phyloP scores from a whole-genome alignment of 2,113 vertebrate genomes.

The Etia nguti region DNA sequence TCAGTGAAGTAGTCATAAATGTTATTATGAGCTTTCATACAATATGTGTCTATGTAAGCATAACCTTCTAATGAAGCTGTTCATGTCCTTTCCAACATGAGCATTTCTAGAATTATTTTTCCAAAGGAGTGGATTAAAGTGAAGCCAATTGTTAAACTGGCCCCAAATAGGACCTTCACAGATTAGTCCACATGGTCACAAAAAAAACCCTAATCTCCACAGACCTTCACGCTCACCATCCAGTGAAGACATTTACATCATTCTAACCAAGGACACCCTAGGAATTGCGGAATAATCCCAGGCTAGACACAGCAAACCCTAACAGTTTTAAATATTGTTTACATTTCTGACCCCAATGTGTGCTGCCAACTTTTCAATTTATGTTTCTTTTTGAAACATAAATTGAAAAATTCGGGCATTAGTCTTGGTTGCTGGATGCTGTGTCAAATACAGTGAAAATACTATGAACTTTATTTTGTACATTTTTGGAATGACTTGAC shows the following conservation, averaged over 20 bases:
- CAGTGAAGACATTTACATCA: background rate
- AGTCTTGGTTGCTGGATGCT: background rate
- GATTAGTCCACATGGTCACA: background rate
- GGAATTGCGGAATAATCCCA: too few species aligned
- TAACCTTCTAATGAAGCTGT: background rate
- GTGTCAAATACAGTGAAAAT: background rate
- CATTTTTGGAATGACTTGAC: background rate
- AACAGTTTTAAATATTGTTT: background rate
- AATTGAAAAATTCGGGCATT: background rate
- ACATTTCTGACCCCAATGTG: background rate
- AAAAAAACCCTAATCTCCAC: background rate
- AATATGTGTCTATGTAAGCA: background rate
- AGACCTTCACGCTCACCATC: background rate
- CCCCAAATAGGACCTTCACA: background rate
- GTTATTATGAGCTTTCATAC: background rate
- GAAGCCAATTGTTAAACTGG: background rate
- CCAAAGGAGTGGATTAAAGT: background rate
- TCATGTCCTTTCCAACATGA: background rate
- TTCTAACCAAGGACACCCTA: background rate
- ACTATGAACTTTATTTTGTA: background rate
- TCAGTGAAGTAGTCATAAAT: background rate
- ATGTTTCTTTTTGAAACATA: background rate
- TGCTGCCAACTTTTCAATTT: background rate
- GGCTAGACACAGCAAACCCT: background rate
- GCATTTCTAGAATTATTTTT: background rate